phyloP scores from a whole-genome alignment of 2,113 vertebrate species.

The Datnioides undecimradiatus region DNA sequence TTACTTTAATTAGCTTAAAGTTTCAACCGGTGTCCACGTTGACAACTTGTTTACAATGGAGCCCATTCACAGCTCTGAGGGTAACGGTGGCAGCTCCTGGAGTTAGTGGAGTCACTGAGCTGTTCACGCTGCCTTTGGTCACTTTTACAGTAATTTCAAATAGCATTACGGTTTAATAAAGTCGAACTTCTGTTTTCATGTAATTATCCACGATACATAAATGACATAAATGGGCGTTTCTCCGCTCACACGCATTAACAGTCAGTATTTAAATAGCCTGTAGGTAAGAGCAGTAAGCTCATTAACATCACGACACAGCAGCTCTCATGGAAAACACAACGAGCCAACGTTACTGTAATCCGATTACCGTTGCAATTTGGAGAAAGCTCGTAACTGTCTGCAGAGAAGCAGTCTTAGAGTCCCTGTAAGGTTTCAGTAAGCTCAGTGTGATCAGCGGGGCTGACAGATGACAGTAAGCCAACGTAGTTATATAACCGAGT shows the following conservation, averaged over 20 bases:
- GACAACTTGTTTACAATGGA: constrained; percentile 73
- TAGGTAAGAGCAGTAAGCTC: not conserved
- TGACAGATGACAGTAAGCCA: not conserved
- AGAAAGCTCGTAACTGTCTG: not conserved
- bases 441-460: not conserved
- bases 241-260: too few species aligned
- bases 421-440: too few species aligned
- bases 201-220: too few species aligned
- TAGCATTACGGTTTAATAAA: too few species aligned
- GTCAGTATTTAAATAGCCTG: not conserved
- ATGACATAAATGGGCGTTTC: too few species aligned
- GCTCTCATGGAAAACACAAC: not conserved
- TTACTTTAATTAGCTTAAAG: not conserved
- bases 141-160: too few species aligned
- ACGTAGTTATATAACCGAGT: too few species aligned
- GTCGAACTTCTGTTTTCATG: too few species aligned
- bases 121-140: too few species aligned
- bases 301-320: not conserved
- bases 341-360: not conserved
- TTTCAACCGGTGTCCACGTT: constrained; percentile 64
- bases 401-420: not conserved
- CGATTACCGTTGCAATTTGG: not conserved
- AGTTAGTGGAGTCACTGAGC: too few species aligned
- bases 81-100: not conserved
- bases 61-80: constrained; percentile 58